A percentile compares a stretch with the other conserved stretches of the same genome.
These are phyloP conservation scores for Sarcophaga bullata DNA, from an alignment of 1,140 invertebrate genomes.

Conservation along the genomic window DNA sequence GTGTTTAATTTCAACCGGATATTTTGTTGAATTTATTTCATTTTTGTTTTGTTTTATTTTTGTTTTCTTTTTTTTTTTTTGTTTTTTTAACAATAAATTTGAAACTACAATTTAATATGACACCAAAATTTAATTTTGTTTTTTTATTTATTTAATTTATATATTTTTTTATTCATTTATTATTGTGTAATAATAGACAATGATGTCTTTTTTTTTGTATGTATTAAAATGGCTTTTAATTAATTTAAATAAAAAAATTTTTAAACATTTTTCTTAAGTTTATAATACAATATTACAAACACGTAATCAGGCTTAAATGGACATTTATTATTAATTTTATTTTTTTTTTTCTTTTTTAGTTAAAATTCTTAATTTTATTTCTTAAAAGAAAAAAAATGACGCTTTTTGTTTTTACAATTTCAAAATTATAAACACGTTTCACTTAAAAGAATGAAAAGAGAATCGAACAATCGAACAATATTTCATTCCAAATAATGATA, in stretches of 20 bases:
- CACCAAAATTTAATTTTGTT: not conserved
- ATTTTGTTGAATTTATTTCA: too few species aligned
- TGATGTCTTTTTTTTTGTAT: not conserved
- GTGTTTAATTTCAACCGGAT: too few species aligned
- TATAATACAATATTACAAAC: not conserved
- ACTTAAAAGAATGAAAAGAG: not conserved
- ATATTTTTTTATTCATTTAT: not conserved
- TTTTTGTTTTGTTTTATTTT: too few species aligned
- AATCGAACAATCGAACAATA: too few species aligned
- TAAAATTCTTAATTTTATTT: not conserved
- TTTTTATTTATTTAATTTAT: not conserved
- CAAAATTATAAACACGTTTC: conserved; percentile 21
- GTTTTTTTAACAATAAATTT: not conserved
- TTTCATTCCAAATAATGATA: too few species aligned
- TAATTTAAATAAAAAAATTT: not conserved
- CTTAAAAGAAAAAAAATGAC: not conserved
- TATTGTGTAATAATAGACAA: not conserved
- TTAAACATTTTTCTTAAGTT: not conserved
- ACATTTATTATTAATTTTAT: not conserved
- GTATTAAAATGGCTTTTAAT: not conserved
- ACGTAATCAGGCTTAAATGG: not conserved
- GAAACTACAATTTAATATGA: not conserved
- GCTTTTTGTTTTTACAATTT: not conserved
- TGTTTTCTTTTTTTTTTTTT: too few species aligned
- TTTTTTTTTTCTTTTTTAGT: not conserved